Evolutionary conservation across 2,797 vertebrate genomes (phyloP).

Genomic region (Cryptoblepharus egeriae): DNA sequence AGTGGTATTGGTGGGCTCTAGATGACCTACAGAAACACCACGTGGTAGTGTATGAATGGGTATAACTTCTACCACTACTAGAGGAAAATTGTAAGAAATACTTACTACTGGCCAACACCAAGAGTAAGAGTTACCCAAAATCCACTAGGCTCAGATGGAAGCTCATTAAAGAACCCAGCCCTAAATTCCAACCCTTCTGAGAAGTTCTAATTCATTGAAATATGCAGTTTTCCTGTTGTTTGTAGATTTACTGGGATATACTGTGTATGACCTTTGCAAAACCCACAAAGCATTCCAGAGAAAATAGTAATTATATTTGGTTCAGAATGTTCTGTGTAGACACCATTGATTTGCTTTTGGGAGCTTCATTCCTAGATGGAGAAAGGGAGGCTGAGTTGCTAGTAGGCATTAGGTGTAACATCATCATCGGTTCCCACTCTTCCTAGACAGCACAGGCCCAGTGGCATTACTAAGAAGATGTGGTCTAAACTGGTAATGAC

Average conservation of each 20-base stretch:
- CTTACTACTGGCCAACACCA: slow-evolving; percentile 30
- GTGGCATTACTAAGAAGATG: too few relatives aligned
- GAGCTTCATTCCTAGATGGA: not conserved
- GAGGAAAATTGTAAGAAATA: slow-evolving; percentile 55
- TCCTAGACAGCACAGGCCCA: not conserved
- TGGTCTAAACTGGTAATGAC: too few relatives aligned
- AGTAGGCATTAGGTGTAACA: not conserved
- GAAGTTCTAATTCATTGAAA: slow-evolving; percentile 43
- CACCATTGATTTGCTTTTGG: not conserved
- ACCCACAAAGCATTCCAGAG: slow-evolving; percentile 62
- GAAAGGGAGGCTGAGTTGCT: not conserved
- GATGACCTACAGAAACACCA: slow-evolving; percentile 58
- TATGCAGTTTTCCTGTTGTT: slow-evolving; percentile 61
- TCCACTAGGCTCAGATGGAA: slow-evolving; percentile 46
- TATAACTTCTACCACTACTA: slow-evolving; percentile 35
- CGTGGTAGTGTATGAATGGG: slow-evolving; percentile 49
- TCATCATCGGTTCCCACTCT: too few relatives aligned
- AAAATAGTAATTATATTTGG: not conserved
- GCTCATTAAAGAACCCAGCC: slow-evolving; percentile 51
- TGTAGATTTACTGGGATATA: slow-evolving; percentile 44
- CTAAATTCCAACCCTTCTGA: slow-evolving; percentile 63
- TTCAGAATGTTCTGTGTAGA: slow-evolving; percentile 4
- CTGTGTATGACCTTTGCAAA: slow-evolving; percentile 48
- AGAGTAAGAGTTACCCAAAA: slow-evolving; percentile 24
- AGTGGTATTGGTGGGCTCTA: slow-evolving; percentile 59